Evolutionary conservation across 2,888 invertebrate genomes (phyloP), one percentile per base, ranked within the genome.

Genomic region (Phortica okadai): DNA sequence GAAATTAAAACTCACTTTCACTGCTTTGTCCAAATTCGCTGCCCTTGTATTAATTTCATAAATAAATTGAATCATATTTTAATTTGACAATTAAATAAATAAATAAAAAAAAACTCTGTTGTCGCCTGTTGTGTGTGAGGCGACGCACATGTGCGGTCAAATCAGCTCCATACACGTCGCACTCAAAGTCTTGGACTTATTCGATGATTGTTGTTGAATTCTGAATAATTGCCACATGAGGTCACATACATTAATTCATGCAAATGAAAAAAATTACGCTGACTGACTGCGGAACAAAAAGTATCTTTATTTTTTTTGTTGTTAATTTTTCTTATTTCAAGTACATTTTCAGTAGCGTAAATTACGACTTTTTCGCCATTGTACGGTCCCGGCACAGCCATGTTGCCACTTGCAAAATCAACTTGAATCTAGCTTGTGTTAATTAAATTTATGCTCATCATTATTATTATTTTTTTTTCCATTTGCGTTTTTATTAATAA

Each of bases 201-300:
- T 56, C 16, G 56, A 16, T 16, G 5, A 56, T 33, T 33, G 33
- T 33, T 54, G 54, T 1, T n/a, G 16, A 44, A 25, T 67, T 45
- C 25, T 21, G 69, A 75, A 69, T 80, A 79, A 80, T 80, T 82
- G 77, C 73, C 75, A 77, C 74, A 80, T 80, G 82, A 82, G 80
- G 79, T 14, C 33, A 33, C 33, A 33, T 78, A 73, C 44, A 41
- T 58, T 42, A 72, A 54, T 25, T 50, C 50, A 50, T 21, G 42
- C 16, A 70, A 50, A 62, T 62, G 25, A 62, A 25, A 62, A 62
- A 16, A 16, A 59, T n/a, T 16, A 16, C 50, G 50, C 8, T 14
- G 50, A 45, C 45, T 45, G 45, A 50, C 10, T 50, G 14, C 2
- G 14, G 14, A 50, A 50, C 2, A 50, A 11, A 50, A 8, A 50